Evolutionary conservation across 1,140 invertebrate species (phyloP), one percentile per base, ranked within the genome.

Genomic region (Aphelinus certus): DNA sequence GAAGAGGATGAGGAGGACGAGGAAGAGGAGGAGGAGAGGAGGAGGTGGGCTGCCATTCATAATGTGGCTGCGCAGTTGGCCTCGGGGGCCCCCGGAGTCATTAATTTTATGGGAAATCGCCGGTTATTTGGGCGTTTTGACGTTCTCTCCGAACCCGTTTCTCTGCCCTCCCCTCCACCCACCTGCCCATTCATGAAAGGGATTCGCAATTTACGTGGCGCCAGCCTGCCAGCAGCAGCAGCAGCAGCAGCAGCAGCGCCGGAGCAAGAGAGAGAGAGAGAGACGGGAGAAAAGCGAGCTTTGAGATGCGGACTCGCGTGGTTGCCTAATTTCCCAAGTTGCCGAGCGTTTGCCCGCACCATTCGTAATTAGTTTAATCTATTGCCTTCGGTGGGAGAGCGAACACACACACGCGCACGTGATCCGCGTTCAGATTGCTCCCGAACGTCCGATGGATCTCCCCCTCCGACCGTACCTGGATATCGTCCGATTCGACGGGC

Each of bases 31-130:
- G 5, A 62, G 26, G 46, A 7, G 46, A 56, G 63, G n/a, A 53
- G 10, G 58, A 68, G 26, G 56, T 60, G 75, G 77, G 74, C 76
- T 80, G 78, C 80, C 83, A 85, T 87, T 87, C 85, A 84, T 85
- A 85, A 87, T 68, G 60, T 45, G 43, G 43, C 48, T n/a, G 7
- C 26, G 64, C 48, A 46, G 64, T 76, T 79, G 73, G 76, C 81
- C 83, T 74, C 76, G 73, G 79, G 82, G 85, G 85, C 83, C 82
- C 78, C 76, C 77, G 78, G 68, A 81, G 82, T 85, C 85, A 86
- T 88, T 84, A 87, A 86, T 88, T 87, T 86, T 80, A 83, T 78
- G 83, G 84, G 81, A 85, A 87, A 88, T 86, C 84, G 81, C 79
- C 77, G 82, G 82, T 85, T 83, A 82, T 85, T 86, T 87, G 85